Percentiles rank a stretch among this genome's conserved stretches.
These are phyloP conservation scores for Heteronetta atricapilla DNA, from an alignment of 2,113 vertebrate species.

Conservation along the genomic window DNA sequence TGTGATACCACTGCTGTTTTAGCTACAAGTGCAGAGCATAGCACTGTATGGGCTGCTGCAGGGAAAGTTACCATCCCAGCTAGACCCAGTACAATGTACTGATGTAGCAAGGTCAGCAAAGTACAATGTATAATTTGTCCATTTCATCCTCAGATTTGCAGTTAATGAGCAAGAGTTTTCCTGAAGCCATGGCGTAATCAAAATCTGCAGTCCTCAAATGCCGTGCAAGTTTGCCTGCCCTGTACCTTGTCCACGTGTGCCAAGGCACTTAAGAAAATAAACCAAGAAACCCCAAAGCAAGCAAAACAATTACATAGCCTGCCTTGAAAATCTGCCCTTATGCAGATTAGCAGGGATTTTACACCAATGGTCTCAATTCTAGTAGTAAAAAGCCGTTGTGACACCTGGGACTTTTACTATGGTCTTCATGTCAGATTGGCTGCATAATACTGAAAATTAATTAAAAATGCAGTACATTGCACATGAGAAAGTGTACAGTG, in stretches of 20 bases:
- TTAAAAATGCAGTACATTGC: background rate
- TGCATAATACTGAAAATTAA: background rate
- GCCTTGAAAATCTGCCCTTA: background rate
- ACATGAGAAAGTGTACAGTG: background rate
- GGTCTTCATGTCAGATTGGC: background rate
- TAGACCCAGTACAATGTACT: too few relatives aligned
- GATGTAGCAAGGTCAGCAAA: background rate
- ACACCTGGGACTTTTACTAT: background rate
- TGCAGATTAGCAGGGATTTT: background rate
- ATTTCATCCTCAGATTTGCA: background rate
- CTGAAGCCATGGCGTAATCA: background rate
- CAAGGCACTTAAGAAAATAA: background rate
- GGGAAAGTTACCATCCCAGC: too few relatives aligned
- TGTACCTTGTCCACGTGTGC: background rate
- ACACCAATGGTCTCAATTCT: background rate
- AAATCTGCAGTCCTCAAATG: background rate
- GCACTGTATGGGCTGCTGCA: too few relatives aligned
- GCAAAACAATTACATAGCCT: background rate
- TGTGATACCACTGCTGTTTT: too few relatives aligned
- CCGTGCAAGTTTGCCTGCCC: background rate
- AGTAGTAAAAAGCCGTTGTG: background rate
- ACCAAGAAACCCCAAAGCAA: background rate
- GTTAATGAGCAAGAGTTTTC: background rate
- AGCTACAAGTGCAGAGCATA: too few relatives aligned
- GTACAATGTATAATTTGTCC: background rate